Evolutionary conservation across 2,888 invertebrate species (phyloP).

Genomic region (Parapristionchus giblindavisi): DNA sequence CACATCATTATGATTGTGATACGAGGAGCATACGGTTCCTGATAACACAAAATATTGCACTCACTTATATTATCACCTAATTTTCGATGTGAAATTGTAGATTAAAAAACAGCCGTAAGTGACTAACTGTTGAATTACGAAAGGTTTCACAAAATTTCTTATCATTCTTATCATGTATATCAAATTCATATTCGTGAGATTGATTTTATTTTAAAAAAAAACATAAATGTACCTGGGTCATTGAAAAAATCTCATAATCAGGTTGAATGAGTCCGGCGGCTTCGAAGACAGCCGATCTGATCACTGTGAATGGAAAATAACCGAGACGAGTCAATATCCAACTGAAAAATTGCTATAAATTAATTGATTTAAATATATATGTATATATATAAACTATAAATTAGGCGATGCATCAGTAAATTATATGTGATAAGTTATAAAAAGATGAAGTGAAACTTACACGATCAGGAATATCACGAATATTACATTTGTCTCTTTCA

Average conservation of each 20-base stretch:
- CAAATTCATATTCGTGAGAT: too few species aligned
- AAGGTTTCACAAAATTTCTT: too few species aligned
- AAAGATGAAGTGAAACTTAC: slow-evolving; percentile 38
- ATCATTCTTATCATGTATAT: too few species aligned
- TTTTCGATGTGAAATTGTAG: too few species aligned
- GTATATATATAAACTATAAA: background rate
- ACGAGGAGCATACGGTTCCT: slow-evolving; percentile 62
- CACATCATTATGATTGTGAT: slow-evolving; percentile 58
- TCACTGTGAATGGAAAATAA: slow-evolving; percentile 63
- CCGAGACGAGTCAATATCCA: slow-evolving; percentile 63
- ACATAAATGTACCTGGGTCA: slow-evolving; percentile 47
- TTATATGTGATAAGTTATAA: too few species aligned
- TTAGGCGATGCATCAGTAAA: too few species aligned
- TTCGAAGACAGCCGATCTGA: slow-evolving; percentile 60
- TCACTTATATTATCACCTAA: too few species aligned
- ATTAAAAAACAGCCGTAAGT: background rate
- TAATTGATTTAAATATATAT: background rate
- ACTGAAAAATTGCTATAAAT: slow-evolving; percentile 41
- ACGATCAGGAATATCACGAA: slow-evolving; percentile 60
- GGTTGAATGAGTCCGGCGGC: slow-evolving; percentile 64
- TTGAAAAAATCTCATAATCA: slow-evolving; percentile 57
- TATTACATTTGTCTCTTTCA: slow-evolving; percentile 53
- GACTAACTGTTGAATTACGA: background rate
- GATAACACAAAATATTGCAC: too few species aligned
- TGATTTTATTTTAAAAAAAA: too few species aligned